A percentile compares a stretch with the other conserved stretches of the same genome.
phyloP scores from a whole-genome alignment of 2,888 invertebrate species.

The Tipula helvola region DNA sequence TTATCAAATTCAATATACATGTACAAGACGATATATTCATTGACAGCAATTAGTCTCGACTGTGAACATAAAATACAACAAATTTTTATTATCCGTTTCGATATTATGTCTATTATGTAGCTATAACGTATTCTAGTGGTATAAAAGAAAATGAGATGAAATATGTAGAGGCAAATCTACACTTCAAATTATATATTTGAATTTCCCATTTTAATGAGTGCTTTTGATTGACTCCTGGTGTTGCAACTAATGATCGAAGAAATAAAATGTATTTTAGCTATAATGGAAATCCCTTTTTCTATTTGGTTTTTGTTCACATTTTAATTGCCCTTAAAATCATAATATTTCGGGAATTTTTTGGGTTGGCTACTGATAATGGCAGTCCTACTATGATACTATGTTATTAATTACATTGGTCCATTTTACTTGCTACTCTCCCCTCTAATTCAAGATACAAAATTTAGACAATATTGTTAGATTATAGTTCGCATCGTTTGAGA shows the following conservation, averaged over 20 bases:
- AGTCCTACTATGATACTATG: not conserved
- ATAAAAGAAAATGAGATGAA: not conserved
- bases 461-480: too few relatives aligned
- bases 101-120: not conserved
- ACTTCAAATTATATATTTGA: not conserved
- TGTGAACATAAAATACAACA: not conserved
- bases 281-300: not conserved
- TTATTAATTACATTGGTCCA: too few relatives aligned
- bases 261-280: not conserved
- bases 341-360: not conserved
- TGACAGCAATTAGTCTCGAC: constrained; percentile 4
- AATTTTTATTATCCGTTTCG: not conserved
- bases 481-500: too few relatives aligned
- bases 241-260: not conserved
- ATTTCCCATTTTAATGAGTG: not conserved
- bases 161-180: not conserved
- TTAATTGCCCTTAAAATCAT: not conserved
- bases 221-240: not conserved
- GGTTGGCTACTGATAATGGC: not conserved
- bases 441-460: too few relatives aligned
- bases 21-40: not conserved
- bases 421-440: too few relatives aligned
- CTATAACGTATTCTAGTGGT: not conserved
- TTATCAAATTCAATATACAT: not conserved
- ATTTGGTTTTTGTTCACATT: not conserved